Conservation (phyloP, 2,888 invertebrate species). For the Lasioglossum villosulum region DNA sequence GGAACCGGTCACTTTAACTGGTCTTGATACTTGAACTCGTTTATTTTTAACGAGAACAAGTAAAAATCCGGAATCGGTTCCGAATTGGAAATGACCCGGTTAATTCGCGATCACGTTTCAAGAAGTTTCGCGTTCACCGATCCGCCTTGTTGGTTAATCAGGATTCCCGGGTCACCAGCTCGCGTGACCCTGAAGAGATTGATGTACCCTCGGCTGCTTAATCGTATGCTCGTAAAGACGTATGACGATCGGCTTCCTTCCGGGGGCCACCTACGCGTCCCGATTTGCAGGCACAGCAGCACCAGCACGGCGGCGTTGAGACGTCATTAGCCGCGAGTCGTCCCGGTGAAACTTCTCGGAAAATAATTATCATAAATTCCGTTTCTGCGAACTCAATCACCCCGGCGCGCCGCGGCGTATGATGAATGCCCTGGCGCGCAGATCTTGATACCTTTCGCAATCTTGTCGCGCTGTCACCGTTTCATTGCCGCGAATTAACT, state of each 20-base stretch:
- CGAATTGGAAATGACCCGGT: not conserved
- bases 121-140: not conserved
- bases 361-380: slow-evolving; percentile 44
- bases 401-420: slow-evolving; percentile 15
- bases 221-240: slow-evolving; percentile 68
- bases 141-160: slow-evolving; percentile 26
- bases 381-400: slow-evolving; percentile 48
- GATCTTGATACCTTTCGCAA: slow-evolving; percentile 36
- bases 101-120: not conserved
- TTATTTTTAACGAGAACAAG: not conserved
- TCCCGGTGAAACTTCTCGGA: slow-evolving; percentile 41
- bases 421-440: slow-evolving; percentile 29
- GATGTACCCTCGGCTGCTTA: slow-evolving; percentile 59
- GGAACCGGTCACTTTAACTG: no score
- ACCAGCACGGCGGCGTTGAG: slow-evolving; percentile 27
- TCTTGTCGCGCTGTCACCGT: slow-evolving; percentile 16
- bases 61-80: not conserved
- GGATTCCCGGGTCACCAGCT: slow-evolving; percentile 44
- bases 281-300: slow-evolving; percentile 35
- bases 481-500: slow-evolving; percentile 24
- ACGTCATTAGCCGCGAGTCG: slow-evolving; percentile 39
- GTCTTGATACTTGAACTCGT: no score
- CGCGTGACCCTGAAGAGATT: slow-evolving; percentile 62
- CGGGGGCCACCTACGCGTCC: slow-evolving; percentile 66
- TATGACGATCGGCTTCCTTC: slow-evolving; percentile 70